Evolutionary conservation across 2,113 vertebrate species (phyloP).

Genomic region (Pycnonotus jocosus): DNA sequence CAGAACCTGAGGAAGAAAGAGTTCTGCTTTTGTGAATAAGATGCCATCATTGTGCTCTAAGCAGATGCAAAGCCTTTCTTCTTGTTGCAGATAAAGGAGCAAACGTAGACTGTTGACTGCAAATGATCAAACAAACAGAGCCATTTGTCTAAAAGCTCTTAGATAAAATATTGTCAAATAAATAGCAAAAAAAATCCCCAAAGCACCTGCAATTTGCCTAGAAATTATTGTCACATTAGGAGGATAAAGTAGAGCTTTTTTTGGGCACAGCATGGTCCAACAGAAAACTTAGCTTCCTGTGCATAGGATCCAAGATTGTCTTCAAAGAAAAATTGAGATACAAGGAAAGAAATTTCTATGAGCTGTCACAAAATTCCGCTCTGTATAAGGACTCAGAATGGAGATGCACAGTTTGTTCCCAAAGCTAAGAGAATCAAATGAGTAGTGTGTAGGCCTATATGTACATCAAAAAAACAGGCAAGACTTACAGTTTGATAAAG

Average conservation of each 20-base stretch:
- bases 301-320: neutral
- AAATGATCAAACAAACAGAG: neutral
- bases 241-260: neutral
- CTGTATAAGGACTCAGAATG: neutral
- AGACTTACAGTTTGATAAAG: neutral
- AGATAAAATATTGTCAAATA: neutral
- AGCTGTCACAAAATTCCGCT: neutral
- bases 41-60: neutral
- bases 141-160: neutral
- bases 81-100: neutral
- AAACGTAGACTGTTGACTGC: neutral
- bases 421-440: neutral
- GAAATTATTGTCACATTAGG: neutral
- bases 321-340: neutral
- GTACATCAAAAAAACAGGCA: neutral
- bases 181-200: neutral
- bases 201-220: neutral
- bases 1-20: neutral
- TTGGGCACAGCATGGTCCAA: neutral
- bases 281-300: neutral
- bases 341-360: neutral
- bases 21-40: neutral
- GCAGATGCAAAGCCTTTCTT: neutral
- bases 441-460: fast-evolving
- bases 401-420: neutral